Base-by-base conservation (phyloP, 2,888 invertebrate species). In the Eilema griseolum region DNA sequence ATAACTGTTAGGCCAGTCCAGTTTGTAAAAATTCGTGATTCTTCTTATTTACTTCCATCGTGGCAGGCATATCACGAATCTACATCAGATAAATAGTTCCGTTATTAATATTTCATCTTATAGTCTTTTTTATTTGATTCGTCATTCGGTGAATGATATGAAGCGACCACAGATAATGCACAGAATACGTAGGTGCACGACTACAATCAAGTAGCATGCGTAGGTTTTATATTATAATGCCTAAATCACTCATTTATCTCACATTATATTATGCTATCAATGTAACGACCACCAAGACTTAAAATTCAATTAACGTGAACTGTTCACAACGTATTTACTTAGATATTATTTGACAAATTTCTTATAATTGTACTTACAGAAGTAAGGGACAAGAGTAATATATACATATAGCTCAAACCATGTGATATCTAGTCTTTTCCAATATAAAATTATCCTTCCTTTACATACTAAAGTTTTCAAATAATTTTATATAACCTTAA, bases 341-440 rank as follows among this genome's bases (percentile, higher is more conserved):
- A 85, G 80, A 80, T 85, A 83, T 87, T 83, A 79, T 85, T 88
- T 79, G 83, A 84, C 83, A 83, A 84, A 80, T 85, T 84, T 83
- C 83, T 84, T 85, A 84, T 84, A 83, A 85, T 85, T 85, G 83
- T 85, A 86, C 85, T 84, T 87, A 87, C 86, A 86, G 84, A 79
- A 84, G 78, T 87, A 87, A 87, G 84, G 86, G 85, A 85, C 85
- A 89, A 89, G 89, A 88, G 83, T 86, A 87, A 89, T 90, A 90
- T 89, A 82, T 82, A 82, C 82, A 82, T 82, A 91, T 91, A 92
- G 94, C 94, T 94, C 93, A 93, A 94, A 93, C 89, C 93, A 94
- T 94, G 95, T 95, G 95, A 95, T 95, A 95, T 94, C 94, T 94
- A 95, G 94, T 94, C 93, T 92, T 92, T 92, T 90, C 90, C 90